phyloP scores from a whole-genome alignment of 1,140 invertebrate species.

The Drosophila melanica region DNA sequence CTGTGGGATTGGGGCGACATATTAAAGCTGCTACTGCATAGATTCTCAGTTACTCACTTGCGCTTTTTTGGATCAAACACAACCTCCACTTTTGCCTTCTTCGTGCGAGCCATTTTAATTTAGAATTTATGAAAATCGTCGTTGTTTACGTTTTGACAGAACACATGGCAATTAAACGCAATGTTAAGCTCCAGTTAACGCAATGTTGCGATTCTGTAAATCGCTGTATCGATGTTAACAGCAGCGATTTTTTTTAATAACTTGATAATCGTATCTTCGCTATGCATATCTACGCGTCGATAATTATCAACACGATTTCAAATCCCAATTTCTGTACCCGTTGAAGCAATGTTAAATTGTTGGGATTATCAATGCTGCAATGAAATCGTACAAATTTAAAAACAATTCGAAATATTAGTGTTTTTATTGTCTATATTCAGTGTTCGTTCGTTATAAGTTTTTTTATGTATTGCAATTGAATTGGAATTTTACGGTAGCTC shows the following conservation, averaged over 20 bases:
- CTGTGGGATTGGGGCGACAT: slow-evolving; percentile 69
- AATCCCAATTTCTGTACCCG: not conserved
- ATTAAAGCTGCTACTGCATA: not conserved
- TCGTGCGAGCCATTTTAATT: slow-evolving; percentile 70
- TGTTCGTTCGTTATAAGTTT: slow-evolving; percentile 12
- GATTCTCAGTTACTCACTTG: slow-evolving; percentile 83
- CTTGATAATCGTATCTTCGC: no score
- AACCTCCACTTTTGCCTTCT: slow-evolving; percentile 86
- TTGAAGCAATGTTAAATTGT: not conserved
- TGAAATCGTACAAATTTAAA: not conserved
- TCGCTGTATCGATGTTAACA: no score
- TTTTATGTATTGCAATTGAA: slow-evolving; percentile 38
- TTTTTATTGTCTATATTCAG: slow-evolving; percentile 13
- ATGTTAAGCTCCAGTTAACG: slow-evolving; percentile 6
- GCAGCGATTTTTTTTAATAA: no score
- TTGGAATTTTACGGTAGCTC: slow-evolving; percentile 23
- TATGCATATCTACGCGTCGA: no score
- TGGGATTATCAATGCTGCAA: not conserved
- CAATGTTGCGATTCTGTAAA: not conserved
- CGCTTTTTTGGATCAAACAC: slow-evolving; percentile 87
- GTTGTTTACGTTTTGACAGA: slow-evolving; percentile 55
- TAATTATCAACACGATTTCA: no score
- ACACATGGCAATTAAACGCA: slow-evolving; percentile 39
- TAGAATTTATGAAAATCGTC: slow-evolving; percentile 19
- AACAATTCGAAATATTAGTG: not conserved